Evolutionary conservation across 2,797 vertebrate genomes (phyloP).

Genomic region (Streptopelia turtur): DNA sequence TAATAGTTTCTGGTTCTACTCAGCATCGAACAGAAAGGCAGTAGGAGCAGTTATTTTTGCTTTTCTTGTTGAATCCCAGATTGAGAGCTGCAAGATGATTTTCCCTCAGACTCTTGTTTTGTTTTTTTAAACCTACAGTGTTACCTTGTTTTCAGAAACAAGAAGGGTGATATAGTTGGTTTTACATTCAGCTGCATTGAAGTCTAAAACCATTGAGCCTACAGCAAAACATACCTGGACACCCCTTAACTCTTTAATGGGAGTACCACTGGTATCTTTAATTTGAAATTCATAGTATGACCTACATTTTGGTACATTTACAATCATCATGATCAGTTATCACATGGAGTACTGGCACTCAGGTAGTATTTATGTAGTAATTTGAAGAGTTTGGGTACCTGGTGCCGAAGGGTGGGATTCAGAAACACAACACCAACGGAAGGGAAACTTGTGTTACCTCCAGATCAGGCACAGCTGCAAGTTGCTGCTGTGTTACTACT

Average conservation of each 20-base stretch:
- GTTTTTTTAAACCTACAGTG: background rate
- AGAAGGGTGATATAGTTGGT: background rate
- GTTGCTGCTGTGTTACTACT: background rate
- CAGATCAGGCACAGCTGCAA: background rate
- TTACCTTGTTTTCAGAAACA: background rate
- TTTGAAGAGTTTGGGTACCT: background rate
- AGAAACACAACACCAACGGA: background rate
- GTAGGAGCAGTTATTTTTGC: background rate
- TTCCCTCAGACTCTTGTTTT: background rate
- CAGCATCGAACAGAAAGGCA: accelerated
- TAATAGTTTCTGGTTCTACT: background rate
- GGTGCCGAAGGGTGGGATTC: background rate
- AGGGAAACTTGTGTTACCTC: accelerated
- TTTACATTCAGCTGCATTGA: background rate
- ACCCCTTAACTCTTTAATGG: background rate
- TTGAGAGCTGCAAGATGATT: background rate
- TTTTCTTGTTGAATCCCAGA: background rate
- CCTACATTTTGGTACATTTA: background rate
- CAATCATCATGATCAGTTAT: background rate
- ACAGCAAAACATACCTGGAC: background rate
- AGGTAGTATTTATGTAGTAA: background rate
- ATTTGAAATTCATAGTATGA: background rate
- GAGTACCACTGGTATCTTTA: background rate
- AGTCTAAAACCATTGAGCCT: background rate
- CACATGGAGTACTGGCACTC: accelerated